Conservation (phyloP, 2,888 invertebrate genomes). For the Campoplex nolae region DNA sequence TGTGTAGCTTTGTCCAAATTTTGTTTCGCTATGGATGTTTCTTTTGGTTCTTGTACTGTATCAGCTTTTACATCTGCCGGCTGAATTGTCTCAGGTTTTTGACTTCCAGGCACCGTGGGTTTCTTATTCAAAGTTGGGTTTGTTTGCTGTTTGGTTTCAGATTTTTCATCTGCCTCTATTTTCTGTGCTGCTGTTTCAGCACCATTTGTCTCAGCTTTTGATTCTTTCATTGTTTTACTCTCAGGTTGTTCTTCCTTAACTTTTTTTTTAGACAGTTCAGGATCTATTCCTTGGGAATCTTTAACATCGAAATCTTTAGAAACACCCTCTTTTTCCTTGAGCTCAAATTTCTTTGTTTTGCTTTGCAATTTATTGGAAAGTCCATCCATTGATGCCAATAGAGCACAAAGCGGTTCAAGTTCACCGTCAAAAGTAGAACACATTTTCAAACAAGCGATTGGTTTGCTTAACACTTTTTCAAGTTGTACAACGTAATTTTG, state of each 20-base stretch:
- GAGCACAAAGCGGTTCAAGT: conserved; percentile 70
- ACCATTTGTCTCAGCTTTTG: not conserved
- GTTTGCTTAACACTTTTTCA: conserved; percentile 25
- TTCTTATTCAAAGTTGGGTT: not conserved
- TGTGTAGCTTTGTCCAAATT: not conserved
- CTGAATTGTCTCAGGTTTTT: not conserved
- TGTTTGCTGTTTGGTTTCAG: not conserved
- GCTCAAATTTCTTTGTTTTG: conserved; percentile 3
- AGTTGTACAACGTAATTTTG: conserved; percentile 23
- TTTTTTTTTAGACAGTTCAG: not conserved
- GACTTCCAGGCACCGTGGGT: not conserved
- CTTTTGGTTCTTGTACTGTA: not conserved
- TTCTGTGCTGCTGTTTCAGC: not conserved
- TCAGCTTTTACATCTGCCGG: no score
- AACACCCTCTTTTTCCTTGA: not conserved
- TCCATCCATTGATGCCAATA: conserved; percentile 69
- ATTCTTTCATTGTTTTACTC: not conserved
- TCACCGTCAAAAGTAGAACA: conserved; percentile 47
- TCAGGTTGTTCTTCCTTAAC: not conserved
- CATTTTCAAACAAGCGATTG: conserved; percentile 19
- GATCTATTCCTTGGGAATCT: not conserved
- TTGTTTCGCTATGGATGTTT: not conserved
- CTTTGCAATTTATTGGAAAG: conserved; percentile 62
- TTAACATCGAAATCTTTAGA: not conserved
- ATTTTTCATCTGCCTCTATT: not conserved